Conservation (phyloP, 2,888 invertebrate genomes). For the Acleris emargana region DNA sequence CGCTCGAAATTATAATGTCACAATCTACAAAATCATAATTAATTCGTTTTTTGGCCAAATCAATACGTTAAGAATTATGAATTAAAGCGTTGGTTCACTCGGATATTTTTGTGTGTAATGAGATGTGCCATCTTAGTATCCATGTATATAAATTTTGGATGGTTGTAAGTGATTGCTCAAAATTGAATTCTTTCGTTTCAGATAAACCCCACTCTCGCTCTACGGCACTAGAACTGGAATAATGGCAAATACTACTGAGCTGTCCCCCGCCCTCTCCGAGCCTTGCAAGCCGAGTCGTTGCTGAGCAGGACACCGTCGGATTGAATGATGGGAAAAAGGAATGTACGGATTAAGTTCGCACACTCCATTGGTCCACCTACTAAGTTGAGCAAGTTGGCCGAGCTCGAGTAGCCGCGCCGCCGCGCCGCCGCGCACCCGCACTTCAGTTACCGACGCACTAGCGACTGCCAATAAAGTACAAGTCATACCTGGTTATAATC, state of each 20-base stretch:
- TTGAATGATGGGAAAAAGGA: constrained; percentile 82
- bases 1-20: too few relatives aligned
- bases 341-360: constrained; percentile 80
- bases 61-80: too few relatives aligned
- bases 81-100: too few relatives aligned
- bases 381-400: constrained; percentile 61
- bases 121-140: too few relatives aligned
- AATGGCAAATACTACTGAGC: constrained; percentile 56
- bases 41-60: too few relatives aligned
- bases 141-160: not conserved
- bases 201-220: constrained; percentile 48
- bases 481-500: constrained; percentile 79
- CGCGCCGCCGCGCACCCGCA: constrained; percentile 50
- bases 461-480: constrained; percentile 83
- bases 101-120: too few relatives aligned
- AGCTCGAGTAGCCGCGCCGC: constrained; percentile 67
- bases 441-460: constrained; percentile 82
- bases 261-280: constrained; percentile 47
- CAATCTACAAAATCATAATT: too few relatives aligned
- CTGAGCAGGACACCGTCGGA: constrained; percentile 61
- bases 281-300: constrained; percentile 60
- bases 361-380: constrained; percentile 80
- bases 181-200: constrained; percentile 57
- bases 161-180: constrained; percentile 30
- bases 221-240: constrained; percentile 42